Base-by-base conservation (phyloP, 2,113 vertebrate species). In the Scopus umbretta region DNA sequence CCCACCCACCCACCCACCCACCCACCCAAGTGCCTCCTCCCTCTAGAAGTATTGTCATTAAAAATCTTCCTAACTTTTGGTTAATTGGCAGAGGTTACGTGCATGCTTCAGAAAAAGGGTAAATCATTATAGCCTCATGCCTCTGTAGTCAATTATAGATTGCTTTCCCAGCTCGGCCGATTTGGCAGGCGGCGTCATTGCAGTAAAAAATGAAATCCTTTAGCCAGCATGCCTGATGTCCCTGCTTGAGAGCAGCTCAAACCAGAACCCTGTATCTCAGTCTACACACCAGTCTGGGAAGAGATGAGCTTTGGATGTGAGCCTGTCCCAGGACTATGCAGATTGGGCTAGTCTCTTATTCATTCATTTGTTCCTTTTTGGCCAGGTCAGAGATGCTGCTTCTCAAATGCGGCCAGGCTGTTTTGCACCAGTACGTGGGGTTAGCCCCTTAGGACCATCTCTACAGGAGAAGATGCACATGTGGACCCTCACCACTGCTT, bases 131-230 rank as follows among this genome's bases (percentile, higher is more conserved):
- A 96, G 88, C 89, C 91, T 91, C 91, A 87, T 94, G 95, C 84
- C 84, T 97, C 96, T 92, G 91, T 87, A 96, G 95, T 95, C 96
- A 94, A 95, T 97, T 96, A 96, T 58, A 30, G 94, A 94, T 97
- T 96, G 96, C 93, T 97, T 95, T 96, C 92, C 92, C 90, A 67
- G 88, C 95, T 96, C 86, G 90, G 95, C 92, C 86, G 59, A 94
- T 96, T 91, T 94, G 95, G 96, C 97, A 96, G 91, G 70, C 53
- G 0, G 74, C 0, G 7, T 70, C n/a, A 17, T 15, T 97, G 96
- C 96, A 96, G 92, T 80, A 72, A 95, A 76, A 93, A 92, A 87
- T 30, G 56, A 85, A 66, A 91, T 45, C 78, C 89, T 76, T 72
- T 34, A 89, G 91, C 89, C 95, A 97, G 83, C 5, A 3, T 11